Evolutionary conservation across 2,113 vertebrate species (phyloP), one percentile per base, ranked within the genome.

Genomic region (Sakesphorus luctuosus): DNA sequence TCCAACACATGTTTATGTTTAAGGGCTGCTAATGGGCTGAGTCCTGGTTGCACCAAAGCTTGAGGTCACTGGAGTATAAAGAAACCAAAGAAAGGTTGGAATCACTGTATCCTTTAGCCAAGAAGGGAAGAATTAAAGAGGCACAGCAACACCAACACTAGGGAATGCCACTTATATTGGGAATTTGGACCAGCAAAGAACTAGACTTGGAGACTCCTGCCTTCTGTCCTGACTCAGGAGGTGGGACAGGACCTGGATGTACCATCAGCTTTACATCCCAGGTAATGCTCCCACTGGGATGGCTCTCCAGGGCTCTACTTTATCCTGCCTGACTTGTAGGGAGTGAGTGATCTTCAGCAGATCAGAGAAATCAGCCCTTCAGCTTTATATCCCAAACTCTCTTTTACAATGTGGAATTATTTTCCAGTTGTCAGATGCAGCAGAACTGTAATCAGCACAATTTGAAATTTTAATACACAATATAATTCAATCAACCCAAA

Each of bases 401-500:
- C 2, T 18, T 77, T 53, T 21, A 31, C 50, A 56, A 84, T 0
- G 6, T 26, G 63, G 46, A 62, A 81, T 93, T 28, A n/a, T 77
- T 90, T 75, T 72, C 49, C 88, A 93, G 84, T 56, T 81, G 91
- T 95, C 94, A 92, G 96, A 93, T 7, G 21, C 94, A 94, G 88
- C 38, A 89, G 80, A 93, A 92, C 25, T 14, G 71, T 92, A 72
- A 95, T 84, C 88, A 74, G 90, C 74, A 92, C 95, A 80, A 95
- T 79, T 80, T 72, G 85, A 74, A 94, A 83, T 83, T 67, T 96
- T 73, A 71, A 81, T 89, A 68, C 15, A 90, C 83, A 69, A 89
- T 73, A 75, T 87, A 95, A 95, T 96, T 87, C 96, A 96, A 95
- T 94, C 87, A 94, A 74, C 87, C 36, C 58, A 69, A 93, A 83